phyloP scores from a whole-genome alignment of 2,888 invertebrate species.

The Chrysodeixis includens region DNA sequence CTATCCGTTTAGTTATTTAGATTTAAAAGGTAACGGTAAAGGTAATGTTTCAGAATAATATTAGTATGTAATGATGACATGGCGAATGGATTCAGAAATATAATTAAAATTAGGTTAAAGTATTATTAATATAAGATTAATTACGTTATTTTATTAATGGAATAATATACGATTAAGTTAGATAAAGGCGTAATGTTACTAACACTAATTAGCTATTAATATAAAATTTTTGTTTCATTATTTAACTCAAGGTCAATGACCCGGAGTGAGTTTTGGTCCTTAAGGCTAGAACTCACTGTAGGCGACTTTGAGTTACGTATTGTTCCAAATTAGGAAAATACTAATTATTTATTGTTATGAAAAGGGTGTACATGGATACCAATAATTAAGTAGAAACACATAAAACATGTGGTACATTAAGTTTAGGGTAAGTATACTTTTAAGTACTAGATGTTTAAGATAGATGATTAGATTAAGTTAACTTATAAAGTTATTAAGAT shows the following conservation, averaged over 20 bases:
- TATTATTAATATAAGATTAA: no score
- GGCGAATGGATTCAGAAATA: no score
- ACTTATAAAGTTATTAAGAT: no score
- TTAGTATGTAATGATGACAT: no score
- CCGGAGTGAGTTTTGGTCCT: background rate
- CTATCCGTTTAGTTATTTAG: background rate
- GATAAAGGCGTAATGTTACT: constrained; percentile 1
- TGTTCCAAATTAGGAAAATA: background rate
- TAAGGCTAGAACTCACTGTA: background rate
- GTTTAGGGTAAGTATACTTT: background rate
- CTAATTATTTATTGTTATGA: background rate
- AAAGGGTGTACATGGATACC: no score
- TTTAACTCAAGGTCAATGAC: background rate
- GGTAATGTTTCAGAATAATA: background rate
- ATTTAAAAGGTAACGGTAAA: no score
- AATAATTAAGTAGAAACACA: background rate
- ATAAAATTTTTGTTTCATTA: background rate
- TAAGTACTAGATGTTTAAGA: no score
- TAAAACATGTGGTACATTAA: background rate
- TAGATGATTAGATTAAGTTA: no score
- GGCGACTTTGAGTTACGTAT: background rate
- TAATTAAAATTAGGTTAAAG: no score
- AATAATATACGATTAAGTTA: no score
- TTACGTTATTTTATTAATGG: no score
- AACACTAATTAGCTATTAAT: background rate